Percentiles rank a stretch among this genome's conserved stretches.
Conservation (phyloP, 2,888 invertebrate genomes). For the Eilema depressum region DNA sequence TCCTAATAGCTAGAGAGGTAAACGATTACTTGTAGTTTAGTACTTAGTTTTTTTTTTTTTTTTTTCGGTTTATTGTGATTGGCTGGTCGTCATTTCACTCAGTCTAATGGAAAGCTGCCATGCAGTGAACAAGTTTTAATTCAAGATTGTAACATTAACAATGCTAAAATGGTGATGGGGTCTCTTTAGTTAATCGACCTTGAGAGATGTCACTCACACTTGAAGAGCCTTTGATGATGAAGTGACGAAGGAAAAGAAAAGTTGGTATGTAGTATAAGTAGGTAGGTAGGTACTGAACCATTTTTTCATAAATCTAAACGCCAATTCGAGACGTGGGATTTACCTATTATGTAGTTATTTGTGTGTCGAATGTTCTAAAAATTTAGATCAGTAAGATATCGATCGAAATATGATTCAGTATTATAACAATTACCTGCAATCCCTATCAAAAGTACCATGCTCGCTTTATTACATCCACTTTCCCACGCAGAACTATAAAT, state of each 20-base stretch:
- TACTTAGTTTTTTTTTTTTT: no score
- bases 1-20: no score
- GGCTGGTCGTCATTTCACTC: not conserved
- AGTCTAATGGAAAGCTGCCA: not conserved
- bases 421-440: not conserved
- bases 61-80: no score
- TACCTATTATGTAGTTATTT: not conserved
- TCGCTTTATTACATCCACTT: constrained; percentile 1
- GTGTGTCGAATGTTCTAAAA: not conserved
- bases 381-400: not conserved
- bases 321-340: not conserved
- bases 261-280: no score
- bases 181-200: no score
- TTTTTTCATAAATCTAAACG: not conserved
- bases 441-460: not conserved
- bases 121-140: not conserved
- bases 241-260: no score
- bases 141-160: not conserved
- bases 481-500: constrained; percentile 12
- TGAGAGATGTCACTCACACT: no score
- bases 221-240: no score
- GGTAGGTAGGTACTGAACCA: no score
- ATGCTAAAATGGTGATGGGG: not conserved
- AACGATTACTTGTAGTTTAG: no score
- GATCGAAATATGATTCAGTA: not conserved